A percentile compares a stretch with the other conserved stretches of the same genome.
Conservation (phyloP, 2,888 invertebrate species). For the Masnerella sp. region DNA sequence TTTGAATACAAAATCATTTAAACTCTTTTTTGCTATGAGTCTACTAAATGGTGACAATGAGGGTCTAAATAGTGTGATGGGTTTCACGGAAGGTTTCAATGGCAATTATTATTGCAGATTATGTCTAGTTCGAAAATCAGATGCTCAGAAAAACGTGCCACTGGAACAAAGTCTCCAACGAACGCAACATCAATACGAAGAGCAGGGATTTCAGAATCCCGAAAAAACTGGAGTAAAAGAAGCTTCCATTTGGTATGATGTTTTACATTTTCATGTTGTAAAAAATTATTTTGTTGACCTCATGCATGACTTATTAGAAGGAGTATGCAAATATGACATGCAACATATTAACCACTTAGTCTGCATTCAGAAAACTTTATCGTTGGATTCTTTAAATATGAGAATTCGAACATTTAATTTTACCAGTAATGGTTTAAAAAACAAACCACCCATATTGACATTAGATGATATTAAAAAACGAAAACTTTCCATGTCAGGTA, state of each 20-base stretch:
- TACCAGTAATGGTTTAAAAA: constrained; percentile 19
- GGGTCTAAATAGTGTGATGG: constrained; percentile 7
- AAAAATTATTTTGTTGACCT: constrained; percentile 26
- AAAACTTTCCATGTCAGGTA: constrained; percentile 8
- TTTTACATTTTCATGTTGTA: constrained; percentile 26
- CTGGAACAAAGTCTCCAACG: background rate
- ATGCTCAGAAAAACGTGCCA: background rate
- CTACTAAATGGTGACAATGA: constrained; percentile 22
- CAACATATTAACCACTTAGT: constrained; percentile 6
- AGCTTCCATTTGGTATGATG: constrained; percentile 15
- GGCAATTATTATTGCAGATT: constrained; percentile 13
- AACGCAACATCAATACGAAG: constrained; percentile 14
- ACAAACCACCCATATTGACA: constrained; percentile 15
- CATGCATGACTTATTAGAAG: constrained; percentile 37
- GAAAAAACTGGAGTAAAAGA: constrained; percentile 28
- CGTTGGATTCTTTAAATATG: background rate
- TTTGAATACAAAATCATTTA: background rate
- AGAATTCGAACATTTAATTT: constrained; percentile 30
- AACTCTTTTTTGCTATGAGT: constrained; percentile 16
- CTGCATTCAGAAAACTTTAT: background rate
- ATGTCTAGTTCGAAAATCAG: background rate
- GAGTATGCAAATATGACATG: constrained; percentile 9
- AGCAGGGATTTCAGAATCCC: constrained; percentile 5
- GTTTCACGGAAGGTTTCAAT: constrained; percentile 8
- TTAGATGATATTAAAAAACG: constrained; percentile 6